Evolutionary conservation across 2,797 vertebrate genomes (phyloP), one percentile per base, ranked within the genome.

Genomic region (Eurystomus glaucurus): DNA sequence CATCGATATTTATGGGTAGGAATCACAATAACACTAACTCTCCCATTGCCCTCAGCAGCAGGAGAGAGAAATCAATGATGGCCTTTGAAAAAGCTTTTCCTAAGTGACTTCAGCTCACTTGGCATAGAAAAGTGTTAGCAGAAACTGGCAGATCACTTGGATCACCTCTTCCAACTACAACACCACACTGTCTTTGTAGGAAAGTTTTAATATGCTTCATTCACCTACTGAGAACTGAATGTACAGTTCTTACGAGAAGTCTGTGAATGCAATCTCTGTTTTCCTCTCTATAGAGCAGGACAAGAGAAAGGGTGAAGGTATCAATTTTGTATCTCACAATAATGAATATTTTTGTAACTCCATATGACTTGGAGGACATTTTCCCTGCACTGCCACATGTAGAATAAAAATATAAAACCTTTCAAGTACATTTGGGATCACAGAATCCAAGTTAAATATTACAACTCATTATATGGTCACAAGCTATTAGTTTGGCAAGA

Each of bases 361-460:
- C 55, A 3, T 55, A 68, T 58, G 77, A 85, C 51, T 60, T 60
- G 54, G 45, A 94, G 68, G 88, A 81, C 33, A 41, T 95, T 89
- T 96, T 88, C 66, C 19, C 25, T 80, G 64, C 37, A 11, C 50
- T 54, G 70, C 55, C 57, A 54, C 72, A 77, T 8, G n/a, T 45
- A 85, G 84, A 94, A 94, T 55, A 80, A 91, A 90, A 95, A 89
- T 65, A 88, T 46, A 51, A 41, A 91, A 88, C 93, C 69, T 95
- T 95, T 85, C 68, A 94, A 89, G 45, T 91, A 81, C 85, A 82
- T 96, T 94, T 96, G 84, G 85, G 95, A 97, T 95, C 93, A 85
- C 76, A 96, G 92, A 98, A 97, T 78, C 57, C 90, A 88, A 83
- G 88, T 96, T 96, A 97, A 97, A 97, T 95, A 83, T 94, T 90